phyloP scores from a whole-genome alignment of 2,888 invertebrate species.

The Cheilosia vulpina region DNA sequence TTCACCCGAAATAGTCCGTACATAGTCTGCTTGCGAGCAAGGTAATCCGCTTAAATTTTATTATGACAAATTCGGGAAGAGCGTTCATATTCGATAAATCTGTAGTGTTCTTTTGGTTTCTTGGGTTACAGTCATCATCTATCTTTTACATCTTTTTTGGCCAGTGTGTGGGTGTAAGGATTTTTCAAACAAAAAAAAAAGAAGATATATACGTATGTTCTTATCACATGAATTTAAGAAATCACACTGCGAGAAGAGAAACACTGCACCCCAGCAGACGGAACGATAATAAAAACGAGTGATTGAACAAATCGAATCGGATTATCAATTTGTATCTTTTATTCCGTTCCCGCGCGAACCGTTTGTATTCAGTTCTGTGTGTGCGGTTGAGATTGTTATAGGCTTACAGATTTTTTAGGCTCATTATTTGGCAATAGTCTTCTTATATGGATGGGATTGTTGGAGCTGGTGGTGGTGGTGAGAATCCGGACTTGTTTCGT shows the following conservation, averaged over 20 bases:
- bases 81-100: conserved; percentile 66
- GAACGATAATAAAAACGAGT: conserved; percentile 62
- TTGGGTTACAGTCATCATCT: conserved; percentile 54
- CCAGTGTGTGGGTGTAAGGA: conserved; percentile 13
- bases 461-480: background rate
- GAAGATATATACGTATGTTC: conserved; percentile 58
- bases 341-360: background rate
- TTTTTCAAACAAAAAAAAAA: conserved; percentile 4
- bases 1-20: background rate
- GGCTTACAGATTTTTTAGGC: conserved; percentile 46
- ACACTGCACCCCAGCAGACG: background rate
- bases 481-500: conserved; percentile 22
- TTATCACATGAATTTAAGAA: conserved; percentile 61
- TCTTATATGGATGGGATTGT: background rate
- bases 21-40: conserved; percentile 18
- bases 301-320: conserved; percentile 71
- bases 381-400: conserved; percentile 46
- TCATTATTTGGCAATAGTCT: conserved; percentile 64
- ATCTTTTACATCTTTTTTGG: conserved; percentile 29
- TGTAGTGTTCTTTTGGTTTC: conserved; percentile 67
- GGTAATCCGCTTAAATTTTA: conserved; percentile 75
- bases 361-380: conserved; percentile 8
- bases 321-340: conserved; percentile 67
- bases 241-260: conserved; percentile 34
- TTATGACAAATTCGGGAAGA: conserved; percentile 73